Base-by-base conservation (phyloP, 2,888 invertebrate species). In the Melolontha melolontha region DNA sequence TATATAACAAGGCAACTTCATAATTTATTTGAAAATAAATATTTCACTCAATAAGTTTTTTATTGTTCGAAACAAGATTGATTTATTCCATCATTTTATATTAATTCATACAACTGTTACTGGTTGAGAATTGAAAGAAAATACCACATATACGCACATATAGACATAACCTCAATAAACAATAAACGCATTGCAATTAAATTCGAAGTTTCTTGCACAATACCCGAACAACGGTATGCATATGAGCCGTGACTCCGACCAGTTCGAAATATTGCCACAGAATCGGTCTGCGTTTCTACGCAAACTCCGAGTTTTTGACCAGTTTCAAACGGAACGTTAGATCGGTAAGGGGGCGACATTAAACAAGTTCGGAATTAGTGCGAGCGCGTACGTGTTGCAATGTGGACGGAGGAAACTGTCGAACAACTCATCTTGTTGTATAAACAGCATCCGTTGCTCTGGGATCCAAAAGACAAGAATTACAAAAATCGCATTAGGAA, bases 371-470 rank as follows among this genome's bases (percentile, higher is more conserved):
- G 50, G 12, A 11, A 41, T 50, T 39, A 50, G 49, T 50, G 12
- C 16, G 12, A 63, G 27, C 12, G 50, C 44, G 59, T 59, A 8
- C 59, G 59, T 14, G 59, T 44, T 12, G 29, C 27, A 16, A 59
- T 54, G 65, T 65, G 65, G 65, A 65, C 51, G 7, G 54, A 65
- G 17, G 52, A 65, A 22, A 54, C 22, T n/a, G 54, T 54, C 22
- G 51, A 42, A 34, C 34, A 22, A 5, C 29, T 65, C 10, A 65
- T 65, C 8, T 16, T 11, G 8, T 42, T 54, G 5, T 65, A 54
- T 29, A 54, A 42, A 22, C n/a, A 65, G 14, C 51, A 51, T 10
- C 52, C 54, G 22, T 27, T 42, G 44, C 34, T 65, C 12, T 65
- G 65, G 65, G 44, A 65, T n/a, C 39, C 47, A 22, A 42, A 54